A percentile compares a stretch with the other conserved stretches of the same genome.
Evolutionary conservation across 2,113 vertebrate genomes (phyloP).

Genomic region (Xiphias gladius): DNA sequence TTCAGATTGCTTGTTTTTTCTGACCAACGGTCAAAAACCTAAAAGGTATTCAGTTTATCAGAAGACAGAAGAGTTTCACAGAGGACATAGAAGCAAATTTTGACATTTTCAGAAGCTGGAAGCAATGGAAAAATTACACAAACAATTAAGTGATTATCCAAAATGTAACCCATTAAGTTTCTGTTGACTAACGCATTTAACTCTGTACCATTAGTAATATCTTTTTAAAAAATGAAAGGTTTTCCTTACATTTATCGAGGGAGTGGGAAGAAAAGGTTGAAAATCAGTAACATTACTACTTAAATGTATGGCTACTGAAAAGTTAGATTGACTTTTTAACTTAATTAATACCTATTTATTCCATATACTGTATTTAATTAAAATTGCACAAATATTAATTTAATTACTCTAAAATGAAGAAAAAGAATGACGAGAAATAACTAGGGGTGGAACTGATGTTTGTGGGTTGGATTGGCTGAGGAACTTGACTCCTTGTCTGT

Average conservation of each 20-base stretch:
- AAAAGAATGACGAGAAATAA: slow-evolving; percentile 10
- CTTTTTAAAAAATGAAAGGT: background rate
- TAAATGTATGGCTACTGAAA: background rate
- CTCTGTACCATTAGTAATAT: background rate
- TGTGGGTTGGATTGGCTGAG: background rate
- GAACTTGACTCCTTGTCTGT: slow-evolving; percentile 24
- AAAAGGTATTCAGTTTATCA: background rate
- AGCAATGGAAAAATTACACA: background rate
- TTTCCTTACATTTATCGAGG: background rate
- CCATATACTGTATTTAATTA: background rate
- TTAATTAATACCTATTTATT: background rate
- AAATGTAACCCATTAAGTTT: background rate
- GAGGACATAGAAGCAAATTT: background rate
- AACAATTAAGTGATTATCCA: background rate
- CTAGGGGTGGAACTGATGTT: slow-evolving; percentile 6
- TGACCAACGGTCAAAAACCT: no score
- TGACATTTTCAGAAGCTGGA: no score
- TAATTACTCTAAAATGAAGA: background rate
- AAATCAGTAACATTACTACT: background rate
- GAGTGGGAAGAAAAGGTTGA: background rate
- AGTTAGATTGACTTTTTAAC: background rate
- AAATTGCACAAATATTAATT: background rate
- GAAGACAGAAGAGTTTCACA: background rate
- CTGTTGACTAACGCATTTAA: background rate
- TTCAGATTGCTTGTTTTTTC: no score